Evolutionary conservation across 2,113 vertebrate genomes (phyloP).

Genomic region (Xerus inauris): DNA sequence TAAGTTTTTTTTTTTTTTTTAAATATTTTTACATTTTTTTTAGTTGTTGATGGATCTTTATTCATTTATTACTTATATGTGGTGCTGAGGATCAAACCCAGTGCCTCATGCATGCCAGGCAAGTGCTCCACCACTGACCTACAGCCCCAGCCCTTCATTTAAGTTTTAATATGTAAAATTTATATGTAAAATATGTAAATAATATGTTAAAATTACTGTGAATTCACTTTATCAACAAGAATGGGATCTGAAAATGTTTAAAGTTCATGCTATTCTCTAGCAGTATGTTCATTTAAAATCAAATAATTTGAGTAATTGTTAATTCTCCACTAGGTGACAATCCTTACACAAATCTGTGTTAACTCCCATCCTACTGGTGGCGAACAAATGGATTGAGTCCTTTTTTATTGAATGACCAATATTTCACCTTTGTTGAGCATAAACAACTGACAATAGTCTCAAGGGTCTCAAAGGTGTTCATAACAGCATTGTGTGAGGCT

Average conservation of each 20-base stretch:
- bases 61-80: too few relatives aligned
- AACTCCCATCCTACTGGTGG: accelerated
- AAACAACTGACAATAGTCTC: not conserved
- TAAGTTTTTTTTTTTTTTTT: too few relatives aligned
- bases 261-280: not conserved
- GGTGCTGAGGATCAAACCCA: too few relatives aligned
- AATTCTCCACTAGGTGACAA: constrained; percentile 37
- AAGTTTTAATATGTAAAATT: not conserved
- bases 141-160: too few relatives aligned
- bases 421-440: not conserved
- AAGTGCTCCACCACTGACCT: too few relatives aligned
- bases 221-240: not conserved
- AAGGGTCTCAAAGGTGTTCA: not conserved
- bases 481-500: not conserved
- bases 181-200: not conserved
- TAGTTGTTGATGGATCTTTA: too few relatives aligned
- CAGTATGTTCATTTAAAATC: not conserved
- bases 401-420: not conserved
- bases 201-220: not conserved
- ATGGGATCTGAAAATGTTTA: not conserved
- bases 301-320: not conserved
- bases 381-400: not conserved
- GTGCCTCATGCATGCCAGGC: too few relatives aligned
- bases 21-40: too few relatives aligned
- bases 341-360: not conserved